phyloP scores from a whole-genome alignment of 2,797 vertebrate species.

The Gastrophryne carolinensis region DNA sequence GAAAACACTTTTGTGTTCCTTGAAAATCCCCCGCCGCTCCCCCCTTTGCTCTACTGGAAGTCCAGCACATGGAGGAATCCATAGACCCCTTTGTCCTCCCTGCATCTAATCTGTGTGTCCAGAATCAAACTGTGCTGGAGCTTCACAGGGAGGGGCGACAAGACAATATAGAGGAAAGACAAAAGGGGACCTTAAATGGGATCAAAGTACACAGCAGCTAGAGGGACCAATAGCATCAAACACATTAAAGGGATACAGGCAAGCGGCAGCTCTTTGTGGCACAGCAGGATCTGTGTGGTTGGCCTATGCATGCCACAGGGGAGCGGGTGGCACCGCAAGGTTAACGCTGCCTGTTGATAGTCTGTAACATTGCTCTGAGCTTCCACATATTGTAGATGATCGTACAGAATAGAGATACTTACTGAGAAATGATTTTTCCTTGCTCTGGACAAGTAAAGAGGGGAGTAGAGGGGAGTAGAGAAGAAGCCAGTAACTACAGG shows the following conservation, averaged over 20 bases:
- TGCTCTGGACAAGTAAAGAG: too few relatives aligned
- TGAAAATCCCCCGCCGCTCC: constrained; percentile 21
- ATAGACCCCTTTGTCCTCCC: constrained; percentile 29
- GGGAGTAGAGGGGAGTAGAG: too few relatives aligned
- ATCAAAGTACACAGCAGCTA: constrained; percentile 47
- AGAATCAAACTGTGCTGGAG: constrained; percentile 27
- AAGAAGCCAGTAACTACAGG: too few relatives aligned
- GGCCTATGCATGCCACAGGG: neutral
- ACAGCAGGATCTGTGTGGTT: constrained; percentile 7
- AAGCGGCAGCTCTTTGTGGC: constrained; percentile 21
- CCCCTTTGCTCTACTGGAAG: constrained; percentile 30
- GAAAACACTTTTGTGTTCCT: constrained; percentile 41
- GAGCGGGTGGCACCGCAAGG: neutral
- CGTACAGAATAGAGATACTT: too few relatives aligned
- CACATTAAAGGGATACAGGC: constrained; percentile 32
- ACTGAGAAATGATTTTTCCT: too few relatives aligned
- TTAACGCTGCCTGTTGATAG: too few relatives aligned
- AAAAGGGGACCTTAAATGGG: constrained; percentile 42
- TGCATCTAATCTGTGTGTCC: constrained; percentile 47
- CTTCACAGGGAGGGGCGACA: neutral
- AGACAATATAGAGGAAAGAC: constrained; percentile 40
- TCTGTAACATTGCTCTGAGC: too few relatives aligned
- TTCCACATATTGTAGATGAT: too few relatives aligned
- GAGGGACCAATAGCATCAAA: constrained; percentile 28
- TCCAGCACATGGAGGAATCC: constrained; percentile 33